Base-by-base conservation (phyloP, 2,888 invertebrate genomes). In the Scelioninae gen. 1 region DNA sequence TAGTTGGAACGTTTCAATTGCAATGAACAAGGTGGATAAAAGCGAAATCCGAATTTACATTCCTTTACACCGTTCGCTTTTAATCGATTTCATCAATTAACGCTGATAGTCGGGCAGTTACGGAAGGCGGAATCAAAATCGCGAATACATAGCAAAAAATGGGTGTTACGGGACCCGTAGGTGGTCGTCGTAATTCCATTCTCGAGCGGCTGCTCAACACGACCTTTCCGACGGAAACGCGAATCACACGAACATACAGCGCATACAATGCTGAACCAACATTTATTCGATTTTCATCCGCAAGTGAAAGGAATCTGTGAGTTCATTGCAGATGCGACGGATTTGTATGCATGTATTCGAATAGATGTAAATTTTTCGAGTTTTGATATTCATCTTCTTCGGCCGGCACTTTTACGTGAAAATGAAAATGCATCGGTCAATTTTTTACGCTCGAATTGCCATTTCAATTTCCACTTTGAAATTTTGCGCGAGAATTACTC, bases 81-180 rank as follows among this genome's bases (percentile, higher is more conserved):
- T 10, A 53, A 58, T 58, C 43, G 45, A 60, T 13, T n/a, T 43
- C 38, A 29, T 38, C 43, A 60, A 60, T 60, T 60, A 45, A 43
- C 29, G n/a, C 4, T 13, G n/a, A 60, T n/a, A 91, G 91, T 31
- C n/a, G 11, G 10, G n/a, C 31, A 5, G 51, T 0, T 98, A 96
- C 91, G 96, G 98, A 91, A 93, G 97, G 0, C 93, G 93, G 81
- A 97, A 96, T 90, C 97, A 97, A 92, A 95, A 94, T 89, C 93
- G 95, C 88, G 96, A 95, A 90, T 95, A 96, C 87, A 94, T 97
- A 5, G 90, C 96, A 95, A 96, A 95, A 90, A 96, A 97, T 31
- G 94, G 95, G 95, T 2, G 95, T 97, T 0, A 97, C 97, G 94
- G 97, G 97, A 0, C 97, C 97, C 0, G 96, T 97, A 0, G 97